Conservation (phyloP, 2,113 vertebrate genomes). For the Erythrocercus mccallii region DNA sequence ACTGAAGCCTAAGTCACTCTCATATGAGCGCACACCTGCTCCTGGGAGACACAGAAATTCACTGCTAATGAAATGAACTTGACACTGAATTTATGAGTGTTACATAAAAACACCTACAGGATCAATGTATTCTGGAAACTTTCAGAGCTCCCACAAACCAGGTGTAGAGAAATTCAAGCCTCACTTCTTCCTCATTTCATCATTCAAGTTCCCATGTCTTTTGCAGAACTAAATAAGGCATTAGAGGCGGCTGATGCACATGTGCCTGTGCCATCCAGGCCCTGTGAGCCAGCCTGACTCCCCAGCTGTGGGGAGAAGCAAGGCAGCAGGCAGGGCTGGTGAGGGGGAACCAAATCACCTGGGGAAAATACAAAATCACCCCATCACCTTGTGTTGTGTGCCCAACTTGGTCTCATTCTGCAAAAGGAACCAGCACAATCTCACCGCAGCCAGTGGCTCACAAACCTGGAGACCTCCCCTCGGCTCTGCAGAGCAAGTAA, state of each 20-base stretch:
- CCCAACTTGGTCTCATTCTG: neutral
- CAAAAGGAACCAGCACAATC: neutral
- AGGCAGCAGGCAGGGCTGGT: neutral
- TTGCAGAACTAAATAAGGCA: neutral
- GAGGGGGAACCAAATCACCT: neutral
- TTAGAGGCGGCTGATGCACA: accelerated
- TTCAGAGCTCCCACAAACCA: neutral
- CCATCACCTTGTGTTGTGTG: accelerated
- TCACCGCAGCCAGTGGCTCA: accelerated
- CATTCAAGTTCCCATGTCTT: neutral
- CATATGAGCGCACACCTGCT: neutral
- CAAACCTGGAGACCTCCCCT: neutral
- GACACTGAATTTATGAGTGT: neutral
- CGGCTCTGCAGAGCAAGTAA: accelerated
- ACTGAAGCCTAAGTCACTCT: neutral
- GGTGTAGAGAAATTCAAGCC: neutral
- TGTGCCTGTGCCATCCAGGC: neutral
- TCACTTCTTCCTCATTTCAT: constrained; percentile 28
- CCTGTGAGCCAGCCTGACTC: neutral
- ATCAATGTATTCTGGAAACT: neutral
- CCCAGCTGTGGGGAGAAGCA: neutral
- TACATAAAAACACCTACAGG: neutral
- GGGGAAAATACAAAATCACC: neutral
- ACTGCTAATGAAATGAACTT: constrained; percentile 13
- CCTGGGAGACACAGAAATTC: neutral